Base-by-base conservation (phyloP, 1,140 invertebrate genomes). In the Helicoverpa zea region DNA sequence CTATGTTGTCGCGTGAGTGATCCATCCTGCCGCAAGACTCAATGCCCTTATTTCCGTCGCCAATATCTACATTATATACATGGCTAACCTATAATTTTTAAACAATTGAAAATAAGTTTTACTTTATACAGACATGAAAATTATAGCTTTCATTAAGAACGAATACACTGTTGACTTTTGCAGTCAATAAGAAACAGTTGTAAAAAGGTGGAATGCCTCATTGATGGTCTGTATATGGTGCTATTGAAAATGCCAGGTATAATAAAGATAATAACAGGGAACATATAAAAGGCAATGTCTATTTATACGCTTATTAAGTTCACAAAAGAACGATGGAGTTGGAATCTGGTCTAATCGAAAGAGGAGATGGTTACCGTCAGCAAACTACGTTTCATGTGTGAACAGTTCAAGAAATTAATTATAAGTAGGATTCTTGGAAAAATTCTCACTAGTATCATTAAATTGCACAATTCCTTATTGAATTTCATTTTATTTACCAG, bases 151-250 rank as follows among this genome's bases (percentile, higher is more conserved):
- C 74, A 68, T 83, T 83, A 64, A 54, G 49, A 54, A 56, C 14
- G 51, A 81, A 85, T 80, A 82, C 76, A 63, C 58, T 82, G 81
- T 80, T 84, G 79, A 82, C 79, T 78, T 81, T 83, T 81, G 75
- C 61, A 64, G 59, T 73, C 74, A 64, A 77, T 54, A 78, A 77
- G 66, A 68, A 66, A 68, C 61, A 43, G 49, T 54, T 72, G 63
- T 79, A 75, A 82, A 82, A 80, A 74, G 54, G 58, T 68, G 66
- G 75, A 70, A 52, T 52, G 81, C 51, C 54, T 58, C 49, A 64
- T 54, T 80, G 61, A 59, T 58, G 58, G 30, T 51, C 81, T 82
- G 54, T 70, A 80, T 83, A 83, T 51, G 70, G 81, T 73, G 79
- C 51, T 81, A 80, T 83, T 76, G 79, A 79, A 68, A 72, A 68